Evolutionary conservation across 1,140 invertebrate genomes (phyloP).

Genomic region (Sarcophaga bullata): DNA sequence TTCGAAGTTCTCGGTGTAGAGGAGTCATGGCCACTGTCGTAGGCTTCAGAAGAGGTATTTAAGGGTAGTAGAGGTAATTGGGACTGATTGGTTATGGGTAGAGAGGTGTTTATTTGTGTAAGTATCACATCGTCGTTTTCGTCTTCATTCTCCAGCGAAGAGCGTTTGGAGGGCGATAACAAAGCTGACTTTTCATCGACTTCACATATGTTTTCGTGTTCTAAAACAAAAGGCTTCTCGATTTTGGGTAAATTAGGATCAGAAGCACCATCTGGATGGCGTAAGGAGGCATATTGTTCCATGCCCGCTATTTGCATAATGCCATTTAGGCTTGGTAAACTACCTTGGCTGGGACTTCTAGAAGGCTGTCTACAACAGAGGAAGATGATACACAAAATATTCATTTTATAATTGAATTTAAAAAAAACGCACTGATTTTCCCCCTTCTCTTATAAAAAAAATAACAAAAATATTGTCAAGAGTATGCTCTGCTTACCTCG

Average conservation of each 20-base stretch:
- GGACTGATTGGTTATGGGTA: slow-evolving; percentile 68
- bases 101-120: slow-evolving; percentile 71
- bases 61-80: slow-evolving; percentile 61
- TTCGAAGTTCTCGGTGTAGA: slow-evolving; percentile 81
- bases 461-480: neutral
- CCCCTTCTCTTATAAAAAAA: neutral
- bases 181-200: slow-evolving; percentile 69
- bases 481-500: slow-evolving; percentile 49
- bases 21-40: slow-evolving; percentile 83
- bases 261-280: slow-evolving; percentile 90
- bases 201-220: slow-evolving; percentile 58
- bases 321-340: slow-evolving; percentile 63
- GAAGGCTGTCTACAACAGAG: slow-evolving; percentile 50
- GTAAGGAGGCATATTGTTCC: slow-evolving; percentile 72
- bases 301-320: slow-evolving; percentile 72
- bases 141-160: slow-evolving; percentile 77
- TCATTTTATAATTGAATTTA: neutral
- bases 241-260: slow-evolving; percentile 87
- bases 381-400: neutral
- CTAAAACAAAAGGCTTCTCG: slow-evolving; percentile 64
- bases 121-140: slow-evolving; percentile 12
- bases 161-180: slow-evolving; percentile 66
- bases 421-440: slow-evolving; percentile 34
- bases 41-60: slow-evolving; percentile 69
- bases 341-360: slow-evolving; percentile 63